phyloP scores from a whole-genome alignment of 2,797 vertebrate genomes.

The Acanthiza pusilla region DNA sequence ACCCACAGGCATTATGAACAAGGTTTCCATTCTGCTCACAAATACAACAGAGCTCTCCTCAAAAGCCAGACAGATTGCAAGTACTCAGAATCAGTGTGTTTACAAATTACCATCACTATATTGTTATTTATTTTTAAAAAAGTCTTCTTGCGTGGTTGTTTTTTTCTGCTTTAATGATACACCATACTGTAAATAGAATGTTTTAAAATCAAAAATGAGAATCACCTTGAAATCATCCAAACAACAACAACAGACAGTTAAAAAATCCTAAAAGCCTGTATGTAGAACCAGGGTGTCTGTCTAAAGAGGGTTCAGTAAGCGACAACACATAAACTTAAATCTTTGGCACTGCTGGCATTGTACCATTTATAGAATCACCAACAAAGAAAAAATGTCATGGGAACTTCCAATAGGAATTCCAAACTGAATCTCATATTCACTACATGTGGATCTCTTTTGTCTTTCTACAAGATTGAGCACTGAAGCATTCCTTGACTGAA shows the following conservation, averaged over 20 bases:
- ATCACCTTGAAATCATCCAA: neutral
- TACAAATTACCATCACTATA: neutral
- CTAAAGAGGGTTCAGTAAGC: neutral
- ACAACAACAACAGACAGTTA: neutral
- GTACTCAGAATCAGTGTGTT: neutral
- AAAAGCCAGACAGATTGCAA: neutral
- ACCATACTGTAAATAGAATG: neutral
- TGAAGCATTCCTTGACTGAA: neutral
- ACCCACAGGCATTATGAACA: neutral
- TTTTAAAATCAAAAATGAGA: neutral
- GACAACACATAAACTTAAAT: rapidly evolving
- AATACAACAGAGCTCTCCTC: neutral
- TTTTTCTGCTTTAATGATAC: neutral
- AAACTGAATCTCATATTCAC: neutral
- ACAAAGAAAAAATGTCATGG: neutral
- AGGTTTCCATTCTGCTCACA: neutral
- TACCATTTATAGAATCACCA: neutral
- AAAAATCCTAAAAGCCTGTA: neutral
- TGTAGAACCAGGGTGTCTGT: neutral
- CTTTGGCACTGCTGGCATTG: neutral
- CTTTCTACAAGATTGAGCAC: neutral
- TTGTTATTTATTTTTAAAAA: neutral
- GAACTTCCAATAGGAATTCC: neutral
- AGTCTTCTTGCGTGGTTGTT: rapidly evolving
- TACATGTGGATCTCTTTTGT: neutral